Base-by-base conservation (phyloP, 2,888 invertebrate species). In the Philonicus albiceps region DNA sequence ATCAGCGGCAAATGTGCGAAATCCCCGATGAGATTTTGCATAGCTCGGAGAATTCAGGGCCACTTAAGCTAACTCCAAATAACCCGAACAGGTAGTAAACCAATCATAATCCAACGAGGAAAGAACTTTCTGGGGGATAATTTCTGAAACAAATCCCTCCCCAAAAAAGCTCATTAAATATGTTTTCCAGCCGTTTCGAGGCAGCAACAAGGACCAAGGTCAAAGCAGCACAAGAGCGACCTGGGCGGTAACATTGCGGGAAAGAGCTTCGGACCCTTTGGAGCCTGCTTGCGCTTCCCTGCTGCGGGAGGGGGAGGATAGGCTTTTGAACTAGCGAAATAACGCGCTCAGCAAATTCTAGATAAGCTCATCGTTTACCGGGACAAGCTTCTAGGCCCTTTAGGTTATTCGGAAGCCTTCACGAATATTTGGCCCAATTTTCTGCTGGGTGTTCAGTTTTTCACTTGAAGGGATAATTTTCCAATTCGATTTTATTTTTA, bases 391-490 rank as follows among this genome's bases (percentile, higher is more conserved):
- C 85, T 81, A 81, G 81, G 81, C 81, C 81, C 40, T 76, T 55
- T 22, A n/a, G 64, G 73, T 37, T 84, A 73, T 73, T 13, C 73
- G 72, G 2, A 37, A 19, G 40, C 16, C 85, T 43, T 37, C 64
- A n/a, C 40, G 13, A 74, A 80, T 73, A 72, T 73, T 80, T 86
- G 19, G 16, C 19, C 76, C 64, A 30, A 74, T 86, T 85, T 86
- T 85, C 19, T 78, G 86, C 87, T 81, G 34, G 86, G 55, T 78
- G 76, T 84, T 86, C 76, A 86, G 75, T 87, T 88, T 88, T 86
- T 86, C 88, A 87, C 86, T 87, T 88, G 85, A 88, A 89, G 87
- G 87, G 87, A 88, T 88, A 88, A 88, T 88, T 89, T 86, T 85
- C 84, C 86, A 86, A 84, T 87, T 88, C 85, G 40, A 80, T 87